Percentiles rank a stretch among this genome's conserved stretches.
Evolutionary conservation across 2,888 invertebrate genomes (phyloP).

Genomic region (Zelleria hepariella): DNA sequence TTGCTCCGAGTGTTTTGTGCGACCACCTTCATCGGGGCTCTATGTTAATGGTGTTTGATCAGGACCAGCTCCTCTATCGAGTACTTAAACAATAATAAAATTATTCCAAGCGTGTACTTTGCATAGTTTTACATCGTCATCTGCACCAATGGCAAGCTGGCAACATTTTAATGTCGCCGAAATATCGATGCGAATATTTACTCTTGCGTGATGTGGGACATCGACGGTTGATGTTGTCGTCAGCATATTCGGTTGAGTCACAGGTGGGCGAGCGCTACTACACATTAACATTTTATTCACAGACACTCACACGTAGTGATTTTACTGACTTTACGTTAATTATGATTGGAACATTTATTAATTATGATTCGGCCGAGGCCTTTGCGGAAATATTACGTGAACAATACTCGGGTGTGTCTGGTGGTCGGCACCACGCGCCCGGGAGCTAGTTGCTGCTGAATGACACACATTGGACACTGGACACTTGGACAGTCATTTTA

Average conservation of each 20-base stretch:
- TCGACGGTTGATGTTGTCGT: not conserved
- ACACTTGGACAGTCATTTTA: too few species aligned
- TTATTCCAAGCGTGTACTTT: not conserved
- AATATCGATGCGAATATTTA: too few species aligned
- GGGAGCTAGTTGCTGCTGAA: too few species aligned
- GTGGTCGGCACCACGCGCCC: too few species aligned
- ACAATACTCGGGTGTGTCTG: not conserved
- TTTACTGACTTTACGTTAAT: too few species aligned
- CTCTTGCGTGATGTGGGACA: not conserved
- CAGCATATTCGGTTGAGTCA: too few species aligned
- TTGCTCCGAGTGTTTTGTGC: not conserved
- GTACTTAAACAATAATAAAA: not conserved
- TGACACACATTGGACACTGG: too few species aligned
- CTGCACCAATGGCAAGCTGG: not conserved
- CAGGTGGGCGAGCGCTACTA: too few species aligned
- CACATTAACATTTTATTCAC: too few species aligned
- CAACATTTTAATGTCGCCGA: not conserved
- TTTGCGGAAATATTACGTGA: not conserved
- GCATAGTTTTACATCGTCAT: not conserved
- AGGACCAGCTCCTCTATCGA: not conserved
- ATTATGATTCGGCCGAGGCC: not conserved
- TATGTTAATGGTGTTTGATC: not conserved
- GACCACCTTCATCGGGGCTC: not conserved
- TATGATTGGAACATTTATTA: too few species aligned
- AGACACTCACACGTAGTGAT: too few species aligned